Evolutionary conservation across 2,797 vertebrate species (phyloP).

Genomic region (Cyclura pinguis): DNA sequence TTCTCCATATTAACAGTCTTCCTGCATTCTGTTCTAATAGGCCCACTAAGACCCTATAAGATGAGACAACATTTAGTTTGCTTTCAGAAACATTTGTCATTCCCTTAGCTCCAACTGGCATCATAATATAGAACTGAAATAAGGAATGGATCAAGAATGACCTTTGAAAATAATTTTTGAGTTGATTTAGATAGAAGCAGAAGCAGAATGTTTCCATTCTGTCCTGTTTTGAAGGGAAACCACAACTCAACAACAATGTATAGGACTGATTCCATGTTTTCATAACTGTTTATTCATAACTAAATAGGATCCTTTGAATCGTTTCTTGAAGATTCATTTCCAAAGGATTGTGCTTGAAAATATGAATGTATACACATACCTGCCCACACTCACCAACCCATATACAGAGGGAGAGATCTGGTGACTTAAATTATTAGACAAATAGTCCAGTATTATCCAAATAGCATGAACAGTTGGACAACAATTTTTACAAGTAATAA

Average conservation of each 20-base stretch:
- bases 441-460: too few relatives aligned
- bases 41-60: not conserved
- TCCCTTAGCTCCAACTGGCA: not conserved
- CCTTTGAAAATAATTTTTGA: conserved; percentile 17
- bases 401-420: not conserved
- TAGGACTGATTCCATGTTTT: not conserved
- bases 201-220: not conserved
- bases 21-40: not conserved
- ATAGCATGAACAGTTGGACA: too few relatives aligned
- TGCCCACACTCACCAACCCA: not conserved
- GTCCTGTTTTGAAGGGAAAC: not conserved
- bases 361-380: not conserved
- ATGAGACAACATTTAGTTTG: not conserved
- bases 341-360: not conserved
- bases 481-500: not conserved
- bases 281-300: not conserved
- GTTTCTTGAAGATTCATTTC: not conserved
- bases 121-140: not conserved
- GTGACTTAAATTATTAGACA: not conserved
- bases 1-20: not conserved
- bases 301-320: not conserved
- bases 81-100: not conserved
- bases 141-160: not conserved
- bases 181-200: not conserved
- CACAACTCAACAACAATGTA: not conserved